A percentile compares a stretch with the other conserved stretches of the same genome.
phyloP scores from a whole-genome alignment of 2,888 invertebrate genomes.

The Drosophila greeni region DNA sequence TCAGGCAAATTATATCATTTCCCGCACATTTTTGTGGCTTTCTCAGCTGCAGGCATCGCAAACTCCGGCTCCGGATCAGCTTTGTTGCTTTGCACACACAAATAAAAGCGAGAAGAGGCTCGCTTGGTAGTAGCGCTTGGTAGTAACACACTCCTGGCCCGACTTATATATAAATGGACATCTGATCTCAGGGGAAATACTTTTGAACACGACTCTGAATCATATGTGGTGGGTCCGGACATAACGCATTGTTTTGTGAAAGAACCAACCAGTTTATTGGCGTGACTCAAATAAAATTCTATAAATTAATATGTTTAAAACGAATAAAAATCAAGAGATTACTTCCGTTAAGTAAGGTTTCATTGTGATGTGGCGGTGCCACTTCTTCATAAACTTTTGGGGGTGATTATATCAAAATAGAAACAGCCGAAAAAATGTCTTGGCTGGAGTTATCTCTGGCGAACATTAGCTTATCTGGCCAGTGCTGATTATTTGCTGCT shows the following conservation, averaged over 20 bases:
- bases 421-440: not conserved
- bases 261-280: not conserved
- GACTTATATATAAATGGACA: slow-evolving; percentile 1
- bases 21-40: slow-evolving; percentile 33
- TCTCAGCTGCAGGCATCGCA: slow-evolving; percentile 5
- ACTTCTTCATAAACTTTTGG: not conserved
- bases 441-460: slow-evolving; percentile 14
- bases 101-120: slow-evolving; percentile 13
- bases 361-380: not conserved
- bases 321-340: not conserved
- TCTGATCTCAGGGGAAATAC: slow-evolving; percentile 5
- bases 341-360: not conserved
- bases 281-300: not conserved
- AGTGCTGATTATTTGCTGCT: slow-evolving; percentile 13
- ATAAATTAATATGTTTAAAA: not conserved
- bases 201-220: slow-evolving; percentile 9
- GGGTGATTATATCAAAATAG: not conserved
- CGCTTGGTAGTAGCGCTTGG: slow-evolving; percentile 12
- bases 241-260: not conserved
- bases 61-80: not conserved
- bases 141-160: not conserved
- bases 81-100: slow-evolving; percentile 3
- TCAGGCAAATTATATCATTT: slow-evolving; percentile 46
- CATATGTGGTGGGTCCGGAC: slow-evolving; percentile 1
- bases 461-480: slow-evolving; percentile 16